Evolutionary conservation across 2,113 vertebrate species (phyloP), one percentile per base, ranked within the genome.

Genomic region (Agelaius tricolor): DNA sequence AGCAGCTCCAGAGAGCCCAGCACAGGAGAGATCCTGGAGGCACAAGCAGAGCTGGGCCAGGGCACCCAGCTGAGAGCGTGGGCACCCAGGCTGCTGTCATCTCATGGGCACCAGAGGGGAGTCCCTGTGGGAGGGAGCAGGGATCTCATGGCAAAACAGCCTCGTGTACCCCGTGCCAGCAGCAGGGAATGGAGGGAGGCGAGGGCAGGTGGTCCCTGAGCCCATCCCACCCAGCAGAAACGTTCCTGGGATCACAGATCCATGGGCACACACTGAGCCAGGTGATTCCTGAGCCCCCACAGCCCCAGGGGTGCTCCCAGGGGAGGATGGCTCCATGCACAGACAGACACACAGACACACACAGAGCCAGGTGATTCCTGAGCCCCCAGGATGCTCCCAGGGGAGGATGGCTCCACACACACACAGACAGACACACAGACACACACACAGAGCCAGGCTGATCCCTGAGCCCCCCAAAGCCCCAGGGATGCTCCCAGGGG

Each of bases 111-210:
- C 1, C 0, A 0, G 24, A 33, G 51, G 31, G 39, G 49, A 1
- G 28, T 4, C 26, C 20, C 74, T 9, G 10, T 0, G 27, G 49
- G 47, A 37, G 9, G 39, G 31, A 74, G 76, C 8, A 7, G 58
- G 19, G 28, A 16, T 83, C 41, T 77, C 74, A 1, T 0, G 35
- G 76, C 63, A 26, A 39, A 91, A 39, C 2, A 0, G 6, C 26
- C n/a, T 5, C n/a, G 22, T 1, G 13, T 44, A 14, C 4, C 39
- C 66, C 63, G 1, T 0, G 5, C 3, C 54, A 26, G 69, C 0
- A 0, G 24, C 35, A 28, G 73, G 44, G 43, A 35, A 19, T 0
- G 31, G 15, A 82, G 79, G 52, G 46, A 23, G 61, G 78, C 18
- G 47, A 43, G 23, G 55, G 37, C 26, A 55, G 75, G 6, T 9